Conservation (phyloP, 2,113 vertebrate species). For the Xiphophorus couchianus region DNA sequence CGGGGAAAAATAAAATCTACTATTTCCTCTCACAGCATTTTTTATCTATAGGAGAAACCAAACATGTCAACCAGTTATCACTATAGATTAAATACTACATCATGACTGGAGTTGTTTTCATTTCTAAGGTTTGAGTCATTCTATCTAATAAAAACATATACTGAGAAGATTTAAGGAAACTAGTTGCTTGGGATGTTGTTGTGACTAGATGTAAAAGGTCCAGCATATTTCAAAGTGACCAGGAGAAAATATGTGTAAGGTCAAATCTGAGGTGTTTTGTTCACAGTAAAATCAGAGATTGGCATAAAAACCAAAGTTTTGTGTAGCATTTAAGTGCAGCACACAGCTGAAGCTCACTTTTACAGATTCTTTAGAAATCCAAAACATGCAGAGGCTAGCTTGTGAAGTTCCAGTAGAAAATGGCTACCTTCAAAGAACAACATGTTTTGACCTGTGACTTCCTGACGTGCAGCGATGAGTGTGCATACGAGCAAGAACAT, state of each 20-base stretch:
- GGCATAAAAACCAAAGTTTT: neutral
- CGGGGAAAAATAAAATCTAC: too few relatives aligned
- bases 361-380: neutral
- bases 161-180: neutral
- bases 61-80: too few relatives aligned
- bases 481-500: constrained; percentile 46
- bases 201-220: neutral
- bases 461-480: constrained; percentile 12
- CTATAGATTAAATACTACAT: neutral
- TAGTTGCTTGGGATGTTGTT: neutral
- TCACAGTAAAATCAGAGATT: neutral
- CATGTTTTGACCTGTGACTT: constrained; percentile 58
- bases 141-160: neutral
- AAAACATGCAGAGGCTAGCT: constrained; percentile 47
- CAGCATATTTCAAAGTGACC: too few relatives aligned
- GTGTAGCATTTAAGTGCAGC: constrained; percentile 19
- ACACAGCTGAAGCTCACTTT: neutral
- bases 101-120: neutral
- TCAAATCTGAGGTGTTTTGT: too few relatives aligned
- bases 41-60: too few relatives aligned
- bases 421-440: constrained; percentile 26
- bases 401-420: constrained; percentile 38
- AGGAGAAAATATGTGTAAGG: too few relatives aligned
- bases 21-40: too few relatives aligned
- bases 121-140: neutral